Conservation (phyloP, 2,888 invertebrate species). For the Megamerina dolium region DNA sequence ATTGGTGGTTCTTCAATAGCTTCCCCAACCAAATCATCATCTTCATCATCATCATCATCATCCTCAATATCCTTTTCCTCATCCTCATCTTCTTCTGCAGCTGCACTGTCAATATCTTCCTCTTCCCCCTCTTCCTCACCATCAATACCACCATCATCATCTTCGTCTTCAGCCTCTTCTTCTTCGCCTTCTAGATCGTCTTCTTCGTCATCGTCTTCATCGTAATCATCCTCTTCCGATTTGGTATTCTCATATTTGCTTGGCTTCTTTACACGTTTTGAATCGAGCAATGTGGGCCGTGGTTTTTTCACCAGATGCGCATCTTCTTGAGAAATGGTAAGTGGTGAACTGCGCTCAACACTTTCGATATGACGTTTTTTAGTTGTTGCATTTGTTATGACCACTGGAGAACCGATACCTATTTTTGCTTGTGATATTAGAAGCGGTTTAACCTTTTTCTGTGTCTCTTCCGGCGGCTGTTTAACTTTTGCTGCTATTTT, state of each 20-base stretch:
- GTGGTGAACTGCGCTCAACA: constrained; percentile 26
- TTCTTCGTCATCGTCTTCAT: constrained; percentile 30
- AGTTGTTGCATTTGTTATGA: constrained; percentile 19
- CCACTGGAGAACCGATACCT: constrained; percentile 3
- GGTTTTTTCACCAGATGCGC: constrained; percentile 30
- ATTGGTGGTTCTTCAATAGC: constrained; percentile 69
- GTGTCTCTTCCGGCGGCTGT: constrained; percentile 11
- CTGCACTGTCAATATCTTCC: constrained; percentile 39
- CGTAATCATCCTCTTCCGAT: constrained; percentile 32
- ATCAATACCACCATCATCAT: constrained; percentile 26
- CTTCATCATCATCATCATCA: constrained; percentile 31
- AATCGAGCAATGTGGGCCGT: constrained; percentile 40
- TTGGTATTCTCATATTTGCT: constrained; percentile 42
- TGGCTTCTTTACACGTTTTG: constrained; percentile 39
- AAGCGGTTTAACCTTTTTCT: constrained; percentile 25
- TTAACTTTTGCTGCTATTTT: no score
- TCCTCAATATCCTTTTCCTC: constrained; percentile 36
- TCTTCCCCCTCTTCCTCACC: constrained; percentile 29
- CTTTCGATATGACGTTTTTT: constrained; percentile 35
- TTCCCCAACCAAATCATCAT: constrained; percentile 52
- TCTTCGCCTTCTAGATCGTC: constrained; percentile 32
- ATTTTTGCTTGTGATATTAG: constrained; percentile 42
- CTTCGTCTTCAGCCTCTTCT: constrained; percentile 32
- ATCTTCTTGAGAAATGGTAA: constrained; percentile 13
- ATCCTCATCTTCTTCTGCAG: constrained; percentile 40